Conservation (phyloP, 2,113 vertebrate species). For the Ceyx melanurus region DNA sequence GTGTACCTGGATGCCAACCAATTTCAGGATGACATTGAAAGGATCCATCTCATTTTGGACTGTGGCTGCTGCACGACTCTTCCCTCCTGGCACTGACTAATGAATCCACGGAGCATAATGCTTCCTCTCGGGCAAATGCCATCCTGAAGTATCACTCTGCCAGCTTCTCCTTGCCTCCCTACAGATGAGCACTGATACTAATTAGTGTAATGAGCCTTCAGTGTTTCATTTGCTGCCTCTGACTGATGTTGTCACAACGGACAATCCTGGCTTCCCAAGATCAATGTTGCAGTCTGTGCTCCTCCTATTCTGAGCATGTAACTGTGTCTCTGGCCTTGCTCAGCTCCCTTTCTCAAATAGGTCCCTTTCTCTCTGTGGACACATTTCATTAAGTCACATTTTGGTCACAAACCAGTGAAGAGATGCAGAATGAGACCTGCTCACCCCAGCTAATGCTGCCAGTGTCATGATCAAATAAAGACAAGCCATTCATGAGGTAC, state of each 20-base stretch:
- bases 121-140: background rate
- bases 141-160: background rate
- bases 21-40: background rate
- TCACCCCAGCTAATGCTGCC: background rate
- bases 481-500: background rate
- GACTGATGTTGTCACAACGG: slow-evolving; percentile 50
- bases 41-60: background rate
- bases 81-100: background rate
- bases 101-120: background rate
- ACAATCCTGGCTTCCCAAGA: slow-evolving; percentile 28
- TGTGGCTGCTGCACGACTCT: background rate
- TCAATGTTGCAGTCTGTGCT: background rate
- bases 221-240: slow-evolving; percentile 24
- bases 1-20: background rate
- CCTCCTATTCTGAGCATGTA: background rate
- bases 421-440: background rate
- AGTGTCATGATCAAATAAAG: background rate
- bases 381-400: background rate
- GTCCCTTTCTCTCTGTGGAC: background rate
- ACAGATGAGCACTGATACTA: slow-evolving; percentile 31
- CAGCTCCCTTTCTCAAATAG: background rate
- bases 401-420: background rate
- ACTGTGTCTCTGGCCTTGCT: background rate
- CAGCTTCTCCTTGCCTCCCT: background rate
- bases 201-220: slow-evolving; percentile 54